These are phyloP conservation scores for Campylomormyrus numenius DNA, from an alignment of 2,113 vertebrate genomes.

Conservation along the genomic window DNA sequence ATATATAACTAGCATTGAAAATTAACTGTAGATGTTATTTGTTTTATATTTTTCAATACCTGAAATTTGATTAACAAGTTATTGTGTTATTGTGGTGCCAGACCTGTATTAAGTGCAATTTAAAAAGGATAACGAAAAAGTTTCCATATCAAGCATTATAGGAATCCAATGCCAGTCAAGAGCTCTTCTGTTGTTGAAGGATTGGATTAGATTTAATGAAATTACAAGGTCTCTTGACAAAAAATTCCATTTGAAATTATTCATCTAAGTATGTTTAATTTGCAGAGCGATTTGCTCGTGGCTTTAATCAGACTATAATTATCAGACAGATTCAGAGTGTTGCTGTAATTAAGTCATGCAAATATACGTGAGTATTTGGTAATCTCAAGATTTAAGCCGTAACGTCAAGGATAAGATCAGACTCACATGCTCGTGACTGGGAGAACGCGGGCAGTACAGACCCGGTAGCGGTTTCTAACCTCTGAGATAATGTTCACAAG, in stretches of 20 bases:
- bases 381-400: slow-evolving; percentile 11
- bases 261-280: slow-evolving; percentile 23
- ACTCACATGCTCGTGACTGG: not conserved
- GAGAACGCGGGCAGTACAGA: not conserved
- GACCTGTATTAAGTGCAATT: not conserved
- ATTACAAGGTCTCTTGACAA: slow-evolving; percentile 19
- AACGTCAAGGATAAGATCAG: slow-evolving; percentile 3
- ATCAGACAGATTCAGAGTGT: slow-evolving; percentile 21
- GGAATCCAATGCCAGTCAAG: not conserved
- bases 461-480: not conserved
- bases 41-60: not conserved
- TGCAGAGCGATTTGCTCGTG: slow-evolving; percentile 13
- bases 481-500: not conserved
- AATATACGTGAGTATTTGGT: slow-evolving; percentile 19
- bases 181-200: slow-evolving; percentile 3
- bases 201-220: slow-evolving; percentile 5
- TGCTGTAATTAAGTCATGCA: slow-evolving; percentile 26
- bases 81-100: not conserved
- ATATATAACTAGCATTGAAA: not conserved
- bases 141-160: not conserved
- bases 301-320: slow-evolving; percentile 28
- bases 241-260: slow-evolving; percentile 17
- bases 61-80: not conserved
- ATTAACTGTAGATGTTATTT: not conserved
- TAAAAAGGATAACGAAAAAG: not conserved